Evolutionary conservation across 2,888 invertebrate species (phyloP), one percentile per base, ranked within the genome.

Genomic region (Volucella zonaria): DNA sequence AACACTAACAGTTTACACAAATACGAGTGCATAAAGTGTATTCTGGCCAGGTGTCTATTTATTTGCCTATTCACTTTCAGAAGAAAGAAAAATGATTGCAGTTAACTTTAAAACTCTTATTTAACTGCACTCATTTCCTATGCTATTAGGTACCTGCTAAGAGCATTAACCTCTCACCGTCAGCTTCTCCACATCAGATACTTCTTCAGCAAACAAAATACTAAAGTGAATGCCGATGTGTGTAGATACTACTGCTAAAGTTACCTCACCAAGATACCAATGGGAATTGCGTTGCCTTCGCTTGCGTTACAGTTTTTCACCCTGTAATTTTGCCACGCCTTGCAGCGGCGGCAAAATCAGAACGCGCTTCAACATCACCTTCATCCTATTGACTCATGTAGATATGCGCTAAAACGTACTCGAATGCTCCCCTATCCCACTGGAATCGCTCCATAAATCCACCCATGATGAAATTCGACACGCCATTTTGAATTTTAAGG

Each of bases 401-500:
- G 40, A 68, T 45, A 38, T 58, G 51, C 59, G 23, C 52, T 52
- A 43, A 52, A 31, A 67, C 61, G 43, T 52, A 52, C 47, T 51
- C 54, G 59, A 64, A 76, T 61, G 59, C 62, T 67, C 58, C 64
- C 70, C 45, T 61, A 31, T 18, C 59, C 66, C n/a, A 12, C 38
- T 64, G 43, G 23, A 18, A 23, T 47, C 31, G 42, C 49, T 49
- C 43, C 45, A 47, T 43, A 54, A 47, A 76, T 62, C 58, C 31
- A 31, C 0, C 31, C 31, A 31, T 31, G 71, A 73, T 67, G 73
- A 68, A 85, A 62, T 58, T 76, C 68, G 64, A 79, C 66, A 70
- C 87, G 87, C 87, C 87, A 87, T 87, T 86, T 87, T 87, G 86
- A 86, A 86, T 82, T 81, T 70, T 54, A 82, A 82, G 62, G 77